A percentile compares a stretch with the other conserved stretches of the same genome.
phyloP scores from a whole-genome alignment of 2,113 vertebrate genomes.

The Tonatia bakeri region DNA sequence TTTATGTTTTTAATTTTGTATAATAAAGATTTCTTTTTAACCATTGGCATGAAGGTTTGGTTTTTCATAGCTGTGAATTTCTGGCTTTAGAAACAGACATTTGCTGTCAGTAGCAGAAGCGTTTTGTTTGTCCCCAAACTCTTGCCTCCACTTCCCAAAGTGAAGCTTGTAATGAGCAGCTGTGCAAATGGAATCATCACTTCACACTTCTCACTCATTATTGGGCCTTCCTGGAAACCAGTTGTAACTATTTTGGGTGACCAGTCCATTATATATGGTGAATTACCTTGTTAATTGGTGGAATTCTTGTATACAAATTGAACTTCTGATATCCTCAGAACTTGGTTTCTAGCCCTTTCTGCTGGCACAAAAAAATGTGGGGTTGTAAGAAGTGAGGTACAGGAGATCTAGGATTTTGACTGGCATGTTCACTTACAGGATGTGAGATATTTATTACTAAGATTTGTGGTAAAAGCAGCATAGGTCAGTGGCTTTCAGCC shows the following conservation, averaged over 20 bases:
- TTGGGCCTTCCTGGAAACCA: not conserved
- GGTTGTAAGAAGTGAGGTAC: not conserved
- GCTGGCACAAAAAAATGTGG: not conserved
- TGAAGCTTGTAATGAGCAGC: not conserved
- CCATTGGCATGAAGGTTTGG: conserved; percentile 67
- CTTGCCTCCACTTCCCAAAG: not conserved
- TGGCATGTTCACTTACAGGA: not conserved
- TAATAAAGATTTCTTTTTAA: conserved; percentile 86
- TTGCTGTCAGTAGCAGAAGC: not conserved
- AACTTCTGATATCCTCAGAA: not conserved
- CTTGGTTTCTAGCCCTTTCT: not conserved
- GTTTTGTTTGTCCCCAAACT: not conserved
- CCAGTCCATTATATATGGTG: not conserved
- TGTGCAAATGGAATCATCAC: not conserved
- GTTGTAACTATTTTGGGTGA: not conserved
- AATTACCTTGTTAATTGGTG: not conserved
- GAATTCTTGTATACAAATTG: not conserved
- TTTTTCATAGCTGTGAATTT: conserved; percentile 56
- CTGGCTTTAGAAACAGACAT: not conserved
- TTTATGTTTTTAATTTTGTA: conserved; percentile 88
- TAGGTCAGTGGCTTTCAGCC: not conserved
- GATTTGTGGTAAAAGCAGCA: not conserved
- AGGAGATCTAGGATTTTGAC: not conserved
- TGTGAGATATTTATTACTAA: not conserved
- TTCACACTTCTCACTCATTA: not conserved